These are phyloP conservation scores for Bubalus kerabau DNA, from an alignment of 2,113 vertebrate species.

Conservation along the genomic window DNA sequence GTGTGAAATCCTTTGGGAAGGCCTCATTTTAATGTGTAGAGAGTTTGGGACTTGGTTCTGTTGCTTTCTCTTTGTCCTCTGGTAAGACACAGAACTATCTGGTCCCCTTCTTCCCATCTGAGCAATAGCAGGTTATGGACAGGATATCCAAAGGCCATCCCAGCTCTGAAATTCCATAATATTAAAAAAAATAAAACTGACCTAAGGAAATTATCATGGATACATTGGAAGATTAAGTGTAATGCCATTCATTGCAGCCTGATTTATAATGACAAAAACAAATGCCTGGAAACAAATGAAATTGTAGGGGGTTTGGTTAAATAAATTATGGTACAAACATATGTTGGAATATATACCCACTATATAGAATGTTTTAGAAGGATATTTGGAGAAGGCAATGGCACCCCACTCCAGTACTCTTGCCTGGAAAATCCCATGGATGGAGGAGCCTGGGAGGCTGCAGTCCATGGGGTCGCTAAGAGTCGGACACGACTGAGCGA, in stretches of 20 bases:
- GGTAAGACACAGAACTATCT: background rate
- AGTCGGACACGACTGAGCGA: too few species aligned
- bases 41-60: background rate
- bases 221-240: background rate
- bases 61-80: constrained; percentile 12
- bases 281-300: background rate
- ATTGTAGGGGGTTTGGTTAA: background rate
- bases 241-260: background rate
- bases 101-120: background rate
- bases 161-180: constrained; percentile 1
- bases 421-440: too few species aligned
- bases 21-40: background rate
- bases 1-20: constrained; percentile 5
- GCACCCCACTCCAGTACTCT: too few species aligned
- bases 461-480: too few species aligned
- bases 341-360: background rate
- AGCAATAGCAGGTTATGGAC: background rate
- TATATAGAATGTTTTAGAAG: background rate
- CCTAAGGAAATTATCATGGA: background rate
- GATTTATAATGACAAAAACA: constrained; percentile 8
- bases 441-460: too few species aligned
- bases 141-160: background rate
- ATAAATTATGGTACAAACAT: background rate
- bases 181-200: background rate
- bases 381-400: background rate